Evolutionary conservation across 2,888 invertebrate species (phyloP).

Genomic region (Schizotus pectinicornis): DNA sequence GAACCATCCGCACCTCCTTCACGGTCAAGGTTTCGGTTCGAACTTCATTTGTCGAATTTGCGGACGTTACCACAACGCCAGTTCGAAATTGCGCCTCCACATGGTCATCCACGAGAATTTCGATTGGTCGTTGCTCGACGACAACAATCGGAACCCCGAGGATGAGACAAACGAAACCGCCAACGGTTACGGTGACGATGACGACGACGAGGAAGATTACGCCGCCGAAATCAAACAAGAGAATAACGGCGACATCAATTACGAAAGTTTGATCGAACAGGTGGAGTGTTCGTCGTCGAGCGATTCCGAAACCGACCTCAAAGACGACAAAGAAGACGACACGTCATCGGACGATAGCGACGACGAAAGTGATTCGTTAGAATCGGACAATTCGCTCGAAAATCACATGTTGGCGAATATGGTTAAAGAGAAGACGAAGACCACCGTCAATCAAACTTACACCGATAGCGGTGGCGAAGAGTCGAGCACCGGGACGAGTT

Average conservation of each 20-base stretch:
- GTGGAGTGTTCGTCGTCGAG: slow-evolving; percentile 43
- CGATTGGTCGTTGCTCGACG: slow-evolving; percentile 49
- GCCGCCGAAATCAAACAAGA: slow-evolving; percentile 27
- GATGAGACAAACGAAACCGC: slow-evolving; percentile 23
- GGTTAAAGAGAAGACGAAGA: slow-evolving; percentile 30
- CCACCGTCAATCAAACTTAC: neutral
- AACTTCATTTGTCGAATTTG: slow-evolving; percentile 64
- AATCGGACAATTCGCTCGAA: slow-evolving; percentile 37
- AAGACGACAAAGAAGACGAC: slow-evolving; percentile 10
- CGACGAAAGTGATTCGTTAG: slow-evolving; percentile 31
- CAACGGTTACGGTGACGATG: slow-evolving; percentile 34
- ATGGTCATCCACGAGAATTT: slow-evolving; percentile 65
- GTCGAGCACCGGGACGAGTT: slow-evolving; percentile 20
- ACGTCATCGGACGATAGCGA: slow-evolving; percentile 22
- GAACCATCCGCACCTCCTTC: slow-evolving; percentile 60
- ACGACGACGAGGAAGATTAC: slow-evolving; percentile 45
- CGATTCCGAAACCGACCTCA: slow-evolving; percentile 26
- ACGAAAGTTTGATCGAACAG: slow-evolving; percentile 53
- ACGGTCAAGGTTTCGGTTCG: slow-evolving; percentile 62
- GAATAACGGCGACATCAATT: slow-evolving; percentile 46
- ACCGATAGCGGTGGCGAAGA: slow-evolving; percentile 4
- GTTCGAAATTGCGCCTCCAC: slow-evolving; percentile 63
- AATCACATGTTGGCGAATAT: slow-evolving; percentile 36
- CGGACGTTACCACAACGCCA: slow-evolving; percentile 63
- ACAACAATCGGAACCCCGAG: slow-evolving; percentile 32